Evolutionary conservation across 2,888 invertebrate species (phyloP).

Genomic region (Himalopsyche tibetana): DNA sequence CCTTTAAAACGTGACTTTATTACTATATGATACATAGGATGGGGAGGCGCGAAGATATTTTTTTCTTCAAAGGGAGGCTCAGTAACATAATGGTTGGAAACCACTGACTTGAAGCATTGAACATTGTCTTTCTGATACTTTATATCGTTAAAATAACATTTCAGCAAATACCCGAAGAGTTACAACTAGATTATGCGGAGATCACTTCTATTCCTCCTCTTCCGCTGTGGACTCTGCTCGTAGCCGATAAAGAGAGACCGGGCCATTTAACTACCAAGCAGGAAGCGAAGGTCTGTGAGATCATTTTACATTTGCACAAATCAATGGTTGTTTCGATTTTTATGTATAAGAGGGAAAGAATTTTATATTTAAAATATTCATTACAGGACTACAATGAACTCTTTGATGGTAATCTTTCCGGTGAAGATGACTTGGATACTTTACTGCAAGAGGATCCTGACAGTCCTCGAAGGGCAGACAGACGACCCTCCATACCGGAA

Average conservation of each 20-base stretch:
- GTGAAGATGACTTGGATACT: conserved; percentile 89
- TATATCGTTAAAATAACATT: conserved; percentile 43
- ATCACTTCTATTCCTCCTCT: conserved; percentile 98
- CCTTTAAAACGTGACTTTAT: too few species aligned
- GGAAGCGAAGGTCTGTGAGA: conserved; percentile 74
- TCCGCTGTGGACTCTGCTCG: conserved; percentile 96
- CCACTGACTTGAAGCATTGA: too few species aligned
- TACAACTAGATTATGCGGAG: conserved; percentile 95
- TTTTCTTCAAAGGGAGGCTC: too few species aligned
- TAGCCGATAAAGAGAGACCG: conserved; percentile 93
- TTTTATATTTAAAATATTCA: conserved; percentile 44
- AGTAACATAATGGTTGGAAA: too few species aligned
- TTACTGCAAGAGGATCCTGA: conserved; percentile 86
- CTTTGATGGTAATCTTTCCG: conserved; percentile 87
- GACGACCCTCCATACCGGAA: conserved; percentile 84
- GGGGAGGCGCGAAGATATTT: too few species aligned
- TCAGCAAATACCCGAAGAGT: conserved; percentile 85
- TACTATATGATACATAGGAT: too few species aligned
- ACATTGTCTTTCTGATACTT: too few species aligned
- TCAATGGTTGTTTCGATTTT: too few species aligned
- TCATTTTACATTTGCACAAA: too few species aligned
- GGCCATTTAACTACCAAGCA: conserved; percentile 77
- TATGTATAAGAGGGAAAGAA: background rate
- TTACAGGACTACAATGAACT: conserved; percentile 91
- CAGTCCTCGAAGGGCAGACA: conserved; percentile 77